Evolutionary conservation across 1,140 invertebrate genomes (phyloP).

Genomic region (Cylas formicarius): DNA sequence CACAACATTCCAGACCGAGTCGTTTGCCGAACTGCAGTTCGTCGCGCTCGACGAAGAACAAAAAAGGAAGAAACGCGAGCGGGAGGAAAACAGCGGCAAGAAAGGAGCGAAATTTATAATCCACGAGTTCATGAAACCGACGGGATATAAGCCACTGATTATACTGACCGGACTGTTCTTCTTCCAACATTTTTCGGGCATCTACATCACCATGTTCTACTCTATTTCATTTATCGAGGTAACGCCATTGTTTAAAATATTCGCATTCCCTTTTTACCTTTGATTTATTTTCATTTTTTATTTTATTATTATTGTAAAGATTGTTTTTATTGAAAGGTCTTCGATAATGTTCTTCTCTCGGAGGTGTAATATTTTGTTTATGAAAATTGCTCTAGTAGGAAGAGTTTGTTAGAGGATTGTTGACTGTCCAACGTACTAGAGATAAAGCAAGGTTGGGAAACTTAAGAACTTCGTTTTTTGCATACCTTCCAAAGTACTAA

Average conservation of each 20-base stretch:
- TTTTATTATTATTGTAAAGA: too few relatives aligned
- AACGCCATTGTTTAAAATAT: conserved; percentile 16
- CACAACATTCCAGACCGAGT: conserved; percentile 22
- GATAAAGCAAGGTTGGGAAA: too few relatives aligned
- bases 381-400: neutral
- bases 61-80: conserved; percentile 40
- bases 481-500: too few relatives aligned
- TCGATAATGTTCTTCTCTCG: neutral
- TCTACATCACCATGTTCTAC: conserved; percentile 64
- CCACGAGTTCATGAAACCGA: conserved; percentile 44
- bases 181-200: conserved; percentile 56
- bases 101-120: conserved; percentile 34
- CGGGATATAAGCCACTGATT: conserved; percentile 52
- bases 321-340: too few relatives aligned
- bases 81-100: conserved; percentile 15
- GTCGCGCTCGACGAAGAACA: conserved; percentile 40
- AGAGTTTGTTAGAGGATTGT: neutral
- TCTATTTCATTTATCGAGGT: conserved; percentile 55
- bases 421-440: neutral
- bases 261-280: neutral
- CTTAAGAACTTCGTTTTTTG: too few relatives aligned
- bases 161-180: conserved; percentile 51
- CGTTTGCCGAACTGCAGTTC: conserved; percentile 39
- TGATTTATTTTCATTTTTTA: too few relatives aligned
- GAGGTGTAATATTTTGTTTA: neutral